A percentile compares a stretch with the other conserved stretches of the same genome.
These are phyloP conservation scores for Phenganax stokvisi DNA, from an alignment of 92 coral and sea anemone species.

Conservation along the genomic window DNA sequence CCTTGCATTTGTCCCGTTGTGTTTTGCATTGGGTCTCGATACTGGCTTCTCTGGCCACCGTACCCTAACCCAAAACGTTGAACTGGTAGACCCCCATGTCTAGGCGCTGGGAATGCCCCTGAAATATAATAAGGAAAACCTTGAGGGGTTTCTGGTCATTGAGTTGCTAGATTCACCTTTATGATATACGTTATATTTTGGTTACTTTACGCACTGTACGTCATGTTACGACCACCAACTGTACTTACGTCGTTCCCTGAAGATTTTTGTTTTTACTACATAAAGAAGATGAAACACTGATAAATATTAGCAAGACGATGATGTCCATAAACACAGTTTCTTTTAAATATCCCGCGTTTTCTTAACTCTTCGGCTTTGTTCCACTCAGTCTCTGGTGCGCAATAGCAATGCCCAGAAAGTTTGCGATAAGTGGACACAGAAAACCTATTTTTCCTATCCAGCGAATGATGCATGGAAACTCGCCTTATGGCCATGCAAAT, in stretches of 20 bases:
- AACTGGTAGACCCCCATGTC: background rate
- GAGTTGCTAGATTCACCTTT: too few species aligned
- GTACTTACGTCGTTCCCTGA: conserved; percentile 38
- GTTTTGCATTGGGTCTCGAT: background rate
- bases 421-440: too few species aligned
- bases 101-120: conserved; percentile 11
- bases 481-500: background rate
- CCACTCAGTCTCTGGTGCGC: too few species aligned
- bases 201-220: background rate
- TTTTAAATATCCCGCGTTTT: too few species aligned
- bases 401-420: too few species aligned
- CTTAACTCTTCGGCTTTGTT: too few species aligned
- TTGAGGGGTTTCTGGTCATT: background rate
- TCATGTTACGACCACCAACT: background rate
- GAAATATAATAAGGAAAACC: conserved; percentile 15
- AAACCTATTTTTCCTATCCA: too few species aligned
- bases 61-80: background rate
- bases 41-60: background rate
- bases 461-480: background rate
- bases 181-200: background rate
- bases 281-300: background rate
- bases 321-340: too few species aligned
- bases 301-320: background rate
- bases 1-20: background rate
- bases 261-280: conserved; percentile 22